phyloP scores from a whole-genome alignment of 2,113 vertebrate species.

The Mobula birostris region DNA sequence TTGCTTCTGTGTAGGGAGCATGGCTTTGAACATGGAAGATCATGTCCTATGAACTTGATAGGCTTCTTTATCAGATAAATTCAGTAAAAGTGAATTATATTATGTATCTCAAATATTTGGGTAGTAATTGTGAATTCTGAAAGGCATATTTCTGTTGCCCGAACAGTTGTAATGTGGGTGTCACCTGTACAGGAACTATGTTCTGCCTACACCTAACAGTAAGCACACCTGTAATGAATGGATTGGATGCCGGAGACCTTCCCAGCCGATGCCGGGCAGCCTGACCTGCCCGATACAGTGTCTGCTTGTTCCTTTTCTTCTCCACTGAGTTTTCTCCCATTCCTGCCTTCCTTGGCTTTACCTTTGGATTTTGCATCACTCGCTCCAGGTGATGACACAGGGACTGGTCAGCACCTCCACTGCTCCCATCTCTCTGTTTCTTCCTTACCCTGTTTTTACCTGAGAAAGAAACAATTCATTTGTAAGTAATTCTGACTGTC shows the following conservation, averaged over 20 bases:
- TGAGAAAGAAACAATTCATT: not conserved
- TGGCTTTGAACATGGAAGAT: too few relatives aligned
- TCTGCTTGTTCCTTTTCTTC: constrained; percentile 36
- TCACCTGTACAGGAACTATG: not conserved
- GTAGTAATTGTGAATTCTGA: too few relatives aligned
- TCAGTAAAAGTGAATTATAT: too few relatives aligned
- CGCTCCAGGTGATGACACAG: not conserved
- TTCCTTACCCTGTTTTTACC: too few relatives aligned
- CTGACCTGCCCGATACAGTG: not conserved
- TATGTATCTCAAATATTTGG: too few relatives aligned
- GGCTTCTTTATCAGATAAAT: too few relatives aligned
- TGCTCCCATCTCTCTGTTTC: not conserved
- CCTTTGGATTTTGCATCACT: not conserved
- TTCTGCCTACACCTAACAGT: not conserved
- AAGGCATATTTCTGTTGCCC: too few relatives aligned
- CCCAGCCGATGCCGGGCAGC: not conserved
- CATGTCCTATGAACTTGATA: too few relatives aligned
- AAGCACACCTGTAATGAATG: not conserved
- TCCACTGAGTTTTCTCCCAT: constrained; percentile 22
- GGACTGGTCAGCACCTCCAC: not conserved
- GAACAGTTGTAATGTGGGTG: too few relatives aligned
- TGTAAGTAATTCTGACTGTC: not conserved
- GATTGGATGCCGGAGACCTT: not conserved
- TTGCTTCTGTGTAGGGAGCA: too few relatives aligned
- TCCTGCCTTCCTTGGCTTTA: not conserved